Percentiles rank a stretch among this genome's conserved stretches.
phyloP scores from a whole-genome alignment of 2,888 invertebrate genomes.

The Panzeria rudis region DNA sequence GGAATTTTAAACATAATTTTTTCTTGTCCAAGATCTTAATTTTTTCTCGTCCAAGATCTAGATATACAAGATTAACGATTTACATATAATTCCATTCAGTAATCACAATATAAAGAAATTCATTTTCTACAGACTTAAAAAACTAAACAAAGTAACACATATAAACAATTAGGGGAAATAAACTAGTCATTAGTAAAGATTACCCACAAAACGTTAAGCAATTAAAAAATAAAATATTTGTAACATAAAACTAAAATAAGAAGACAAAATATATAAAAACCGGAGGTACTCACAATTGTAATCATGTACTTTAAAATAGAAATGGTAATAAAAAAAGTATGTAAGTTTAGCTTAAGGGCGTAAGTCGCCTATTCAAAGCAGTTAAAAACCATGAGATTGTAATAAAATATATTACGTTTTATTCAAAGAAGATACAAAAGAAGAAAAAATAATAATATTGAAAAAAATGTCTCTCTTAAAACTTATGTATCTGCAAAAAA shows the following conservation, averaged over 20 bases:
- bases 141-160: background rate
- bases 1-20: background rate
- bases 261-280: background rate
- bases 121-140: slow-evolving; percentile 42
- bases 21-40: background rate
- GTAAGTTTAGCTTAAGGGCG: slow-evolving; percentile 5
- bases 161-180: slow-evolving; percentile 30
- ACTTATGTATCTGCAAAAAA: slow-evolving; percentile 21
- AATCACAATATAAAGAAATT: slow-evolving; percentile 60
- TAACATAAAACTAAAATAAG: background rate
- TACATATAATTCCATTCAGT: slow-evolving; percentile 41
- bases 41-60: background rate
- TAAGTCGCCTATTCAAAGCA: slow-evolving; percentile 25
- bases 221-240: background rate
- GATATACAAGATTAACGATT: slow-evolving; percentile 2
- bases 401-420: slow-evolving; percentile 11
- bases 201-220: background rate
- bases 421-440: background rate
- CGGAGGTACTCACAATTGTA: slow-evolving; percentile 11
- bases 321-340: slow-evolving; percentile 2
- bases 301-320: slow-evolving; percentile 3
- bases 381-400: slow-evolving; percentile 9
- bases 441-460: slow-evolving; percentile 19
- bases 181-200: slow-evolving; percentile 35
- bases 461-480: slow-evolving; percentile 3